phyloP scores from a whole-genome alignment of 2,113 vertebrate species.

The Cervus canadensis region DNA sequence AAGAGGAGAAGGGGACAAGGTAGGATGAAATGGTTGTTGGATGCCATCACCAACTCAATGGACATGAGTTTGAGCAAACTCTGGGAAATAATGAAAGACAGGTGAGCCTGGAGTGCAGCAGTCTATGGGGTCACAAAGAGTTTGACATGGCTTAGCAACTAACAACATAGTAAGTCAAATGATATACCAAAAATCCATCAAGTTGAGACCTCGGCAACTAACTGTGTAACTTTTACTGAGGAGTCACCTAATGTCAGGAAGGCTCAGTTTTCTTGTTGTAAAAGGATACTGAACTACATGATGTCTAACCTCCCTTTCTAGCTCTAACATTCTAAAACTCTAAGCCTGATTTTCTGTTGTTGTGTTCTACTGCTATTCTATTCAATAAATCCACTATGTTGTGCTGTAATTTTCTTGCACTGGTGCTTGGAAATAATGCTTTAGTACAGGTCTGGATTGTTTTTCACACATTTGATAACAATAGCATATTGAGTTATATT shows the following conservation, averaged over 20 bases:
- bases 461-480: background rate
- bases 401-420: background rate
- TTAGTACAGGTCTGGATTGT: background rate
- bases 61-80: no score
- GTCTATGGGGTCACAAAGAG: no score
- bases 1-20: no score
- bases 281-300: background rate
- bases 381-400: background rate
- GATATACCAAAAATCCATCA: background rate
- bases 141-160: no score
- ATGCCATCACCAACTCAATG: no score
- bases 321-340: background rate
- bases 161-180: background rate
- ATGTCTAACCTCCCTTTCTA: background rate
- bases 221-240: background rate
- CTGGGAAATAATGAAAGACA: no score
- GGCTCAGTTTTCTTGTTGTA: background rate
- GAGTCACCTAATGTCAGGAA: background rate
- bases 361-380: background rate
- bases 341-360: background rate
- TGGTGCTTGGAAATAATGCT: background rate
- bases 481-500: background rate
- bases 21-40: no score
- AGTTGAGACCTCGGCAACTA: background rate
- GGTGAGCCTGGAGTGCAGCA: no score